phyloP scores from a whole-genome alignment of 92 coral and sea anemone species.

The Umimayanthus kanabou region DNA sequence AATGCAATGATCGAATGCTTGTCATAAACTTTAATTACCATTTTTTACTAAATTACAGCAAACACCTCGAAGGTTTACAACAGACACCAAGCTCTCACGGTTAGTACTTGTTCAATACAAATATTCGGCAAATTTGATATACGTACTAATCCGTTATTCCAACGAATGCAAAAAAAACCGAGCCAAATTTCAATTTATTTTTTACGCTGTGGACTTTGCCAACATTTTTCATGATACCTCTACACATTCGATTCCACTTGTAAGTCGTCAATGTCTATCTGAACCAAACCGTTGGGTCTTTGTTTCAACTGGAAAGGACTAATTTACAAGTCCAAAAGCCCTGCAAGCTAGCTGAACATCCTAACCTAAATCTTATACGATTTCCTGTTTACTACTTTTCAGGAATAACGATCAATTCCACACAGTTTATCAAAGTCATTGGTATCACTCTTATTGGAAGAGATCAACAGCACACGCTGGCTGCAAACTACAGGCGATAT shows the following conservation, averaged over 20 bases:
- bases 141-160: background rate
- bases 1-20: too few relatives aligned
- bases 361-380: background rate
- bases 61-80: background rate
- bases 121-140: background rate
- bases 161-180: background rate
- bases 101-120: background rate
- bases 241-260: background rate
- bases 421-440: background rate
- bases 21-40: too few relatives aligned
- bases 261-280: background rate
- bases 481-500: background rate
- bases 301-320: background rate
- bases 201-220: background rate
- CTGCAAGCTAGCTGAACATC: background rate
- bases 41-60: slow-evolving; percentile 1
- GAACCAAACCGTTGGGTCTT: background rate
- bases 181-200: background rate
- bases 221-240: background rate
- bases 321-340: background rate
- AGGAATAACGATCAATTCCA: background rate
- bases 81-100: background rate
- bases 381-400: background rate
- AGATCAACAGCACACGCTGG: background rate
- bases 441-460: background rate